Evolutionary conservation across 2,113 vertebrate genomes (phyloP), one percentile per base, ranked within the genome.

Genomic region (Sceloporus undulatus): DNA sequence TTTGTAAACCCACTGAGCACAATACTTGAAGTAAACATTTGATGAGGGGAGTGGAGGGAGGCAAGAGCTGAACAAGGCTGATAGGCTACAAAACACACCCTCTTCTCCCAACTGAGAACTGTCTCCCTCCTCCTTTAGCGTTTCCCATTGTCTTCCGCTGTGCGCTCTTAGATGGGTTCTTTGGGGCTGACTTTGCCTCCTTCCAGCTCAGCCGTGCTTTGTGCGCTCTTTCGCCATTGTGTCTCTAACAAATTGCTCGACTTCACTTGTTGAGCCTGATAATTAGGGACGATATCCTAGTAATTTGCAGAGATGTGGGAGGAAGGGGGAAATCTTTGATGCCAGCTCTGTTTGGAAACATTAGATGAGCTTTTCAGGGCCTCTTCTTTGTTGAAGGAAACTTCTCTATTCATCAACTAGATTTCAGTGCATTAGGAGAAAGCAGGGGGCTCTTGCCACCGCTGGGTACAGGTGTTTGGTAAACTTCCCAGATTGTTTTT

Each of bases 251-350:
- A 95, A 95, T 95, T 62, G 91, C 84, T 82, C 92, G 38, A 92
- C 96, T 96, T 95, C 94, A 95, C 95, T 97, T 96, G 93, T 95
- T 93, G 92, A 93, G 93, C 95, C 91, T 95, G 93, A 95, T 97
- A 96, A 97, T 97, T 97, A 97, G 94, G 83, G 95, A 95, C 94
- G 92, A 95, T 96, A 94, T 96, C 96, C 94, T 87, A 82, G 79
- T 93, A 93, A 96, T 97, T 97, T 97, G 93, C 92, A 91, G 93
- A 93, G 68, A 70, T 81, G 82, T 23, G 82, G 86, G 88, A 84
- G 85, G 76, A 88, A 56, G 48, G 42, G 13, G 9, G 23, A 40
- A 1, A 9, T 52, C 27, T 84, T 88, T 75, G 16, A 65, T 8
- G 52, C 13, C 38, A 34, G 34, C 82, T 92, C 40, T 4, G 52